These are phyloP conservation scores for Deilephila porcellus DNA, from an alignment of 2,888 invertebrate species.

Conservation along the genomic window DNA sequence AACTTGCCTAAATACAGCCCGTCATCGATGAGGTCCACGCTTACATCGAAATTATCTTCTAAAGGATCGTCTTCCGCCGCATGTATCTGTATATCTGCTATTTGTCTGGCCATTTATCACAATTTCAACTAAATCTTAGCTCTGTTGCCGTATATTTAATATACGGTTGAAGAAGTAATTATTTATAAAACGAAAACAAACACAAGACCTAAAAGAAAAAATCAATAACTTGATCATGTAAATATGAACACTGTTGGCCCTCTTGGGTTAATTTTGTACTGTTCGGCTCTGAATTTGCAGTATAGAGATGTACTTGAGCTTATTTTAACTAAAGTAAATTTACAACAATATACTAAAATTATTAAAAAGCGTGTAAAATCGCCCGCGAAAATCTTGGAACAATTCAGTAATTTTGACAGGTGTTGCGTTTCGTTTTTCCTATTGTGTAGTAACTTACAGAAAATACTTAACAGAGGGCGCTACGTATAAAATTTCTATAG, in stretches of 20 bases:
- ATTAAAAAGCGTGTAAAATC: neutral
- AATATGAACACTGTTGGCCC: neutral
- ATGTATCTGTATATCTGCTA: conserved; percentile 71
- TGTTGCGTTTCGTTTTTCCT: no score
- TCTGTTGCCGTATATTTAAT: neutral
- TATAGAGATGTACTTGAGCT: no score
- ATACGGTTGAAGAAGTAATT: neutral
- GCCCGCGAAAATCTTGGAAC: conserved; percentile 7
- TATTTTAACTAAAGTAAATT: neutral
- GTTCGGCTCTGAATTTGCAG: neutral
- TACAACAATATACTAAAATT: neutral
- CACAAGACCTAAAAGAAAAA: conserved; percentile 16
- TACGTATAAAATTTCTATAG: no score
- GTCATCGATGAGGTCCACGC: conserved; percentile 75
- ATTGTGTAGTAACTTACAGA: conserved; percentile 4
- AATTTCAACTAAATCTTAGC: no score
- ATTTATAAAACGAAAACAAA: conserved; percentile 10
- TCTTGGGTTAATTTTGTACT: neutral
- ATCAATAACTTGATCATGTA: conserved; percentile 28
- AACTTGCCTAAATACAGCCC: conserved; percentile 68
- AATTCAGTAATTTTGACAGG: no score
- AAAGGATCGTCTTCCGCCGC: conserved; percentile 57
- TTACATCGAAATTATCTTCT: conserved; percentile 62
- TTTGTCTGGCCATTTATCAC: conserved; percentile 65
- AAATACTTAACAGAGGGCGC: no score